Conservation (phyloP, 2,113 vertebrate species). For the Pipra filicauda region DNA sequence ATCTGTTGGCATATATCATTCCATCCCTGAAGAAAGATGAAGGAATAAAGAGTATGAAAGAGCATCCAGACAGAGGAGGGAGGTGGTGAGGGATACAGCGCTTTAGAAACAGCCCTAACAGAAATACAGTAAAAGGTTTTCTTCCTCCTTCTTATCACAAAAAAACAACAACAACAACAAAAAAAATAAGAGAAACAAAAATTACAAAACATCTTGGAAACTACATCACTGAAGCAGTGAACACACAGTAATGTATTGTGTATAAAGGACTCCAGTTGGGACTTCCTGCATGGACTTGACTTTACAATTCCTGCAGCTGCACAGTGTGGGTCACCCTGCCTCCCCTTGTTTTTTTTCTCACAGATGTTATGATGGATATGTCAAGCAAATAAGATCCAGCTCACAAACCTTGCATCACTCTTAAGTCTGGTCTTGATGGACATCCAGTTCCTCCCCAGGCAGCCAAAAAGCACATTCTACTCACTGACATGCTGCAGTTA, state of each 20-base stretch:
- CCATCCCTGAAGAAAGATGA: neutral
- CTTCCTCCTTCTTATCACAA: neutral
- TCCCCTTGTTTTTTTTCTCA: neutral
- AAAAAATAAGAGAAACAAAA: neutral
- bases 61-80: neutral
- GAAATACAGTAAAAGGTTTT: neutral
- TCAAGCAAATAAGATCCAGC: neutral
- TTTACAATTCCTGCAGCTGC: neutral
- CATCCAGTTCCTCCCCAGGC: neutral
- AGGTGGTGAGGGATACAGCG: neutral
- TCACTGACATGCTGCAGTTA: neutral
- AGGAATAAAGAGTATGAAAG: neutral
- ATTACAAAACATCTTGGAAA: neutral
- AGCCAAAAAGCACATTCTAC: slow-evolving; percentile 21
- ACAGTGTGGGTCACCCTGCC: neutral
- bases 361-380: neutral
- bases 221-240: neutral
- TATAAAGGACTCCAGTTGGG: neutral
- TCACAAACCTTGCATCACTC: neutral
- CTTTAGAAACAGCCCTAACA: neutral
- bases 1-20: neutral
- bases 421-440: neutral
- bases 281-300: neutral
- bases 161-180: neutral
- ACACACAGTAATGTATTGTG: neutral